Conservation (phyloP, 2,797 vertebrate genomes). For the Paedocypris micromegethes region DNA sequence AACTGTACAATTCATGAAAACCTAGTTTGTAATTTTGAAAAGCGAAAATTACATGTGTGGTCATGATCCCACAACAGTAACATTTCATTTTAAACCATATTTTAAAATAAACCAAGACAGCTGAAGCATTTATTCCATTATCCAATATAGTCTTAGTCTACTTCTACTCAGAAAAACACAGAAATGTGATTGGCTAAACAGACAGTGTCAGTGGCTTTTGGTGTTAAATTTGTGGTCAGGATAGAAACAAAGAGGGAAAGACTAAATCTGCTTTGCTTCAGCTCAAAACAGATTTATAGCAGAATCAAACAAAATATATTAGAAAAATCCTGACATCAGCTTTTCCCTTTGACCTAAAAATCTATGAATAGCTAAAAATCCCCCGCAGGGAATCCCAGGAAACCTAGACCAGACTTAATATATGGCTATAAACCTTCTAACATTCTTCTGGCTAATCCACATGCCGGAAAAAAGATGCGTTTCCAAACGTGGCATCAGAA, state of each 20-base stretch:
- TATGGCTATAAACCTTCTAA: not conserved
- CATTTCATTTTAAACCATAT: not conserved
- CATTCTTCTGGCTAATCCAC: conserved; percentile 12
- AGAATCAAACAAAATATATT: not conserved
- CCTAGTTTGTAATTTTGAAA: conserved; percentile 3
- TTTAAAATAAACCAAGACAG: not conserved
- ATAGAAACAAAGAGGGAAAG: conserved; percentile 4
- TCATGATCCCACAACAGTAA: not conserved
- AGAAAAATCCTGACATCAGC: conserved; percentile 13
- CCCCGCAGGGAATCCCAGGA: not conserved
- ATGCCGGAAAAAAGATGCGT: not conserved
- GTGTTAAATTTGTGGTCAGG: not conserved
- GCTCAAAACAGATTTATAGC: conserved; percentile 1
- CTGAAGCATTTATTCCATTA: conserved; percentile 10
- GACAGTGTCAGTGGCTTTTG: conserved; percentile 25
- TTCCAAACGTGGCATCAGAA: conserved; percentile 30
- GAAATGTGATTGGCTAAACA: conserved; percentile 40
- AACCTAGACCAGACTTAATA: not conserved
- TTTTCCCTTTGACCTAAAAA: conserved; percentile 30
- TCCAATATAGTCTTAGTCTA: conserved; percentile 32
- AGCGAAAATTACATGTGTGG: conserved; percentile 17
- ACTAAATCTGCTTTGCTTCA: not conserved
- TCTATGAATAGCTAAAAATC: conserved; percentile 24
- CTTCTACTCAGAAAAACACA: conserved; percentile 34
- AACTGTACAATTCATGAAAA: conserved; percentile 14